Evolutionary conservation across 2,888 invertebrate species (phyloP).

Genomic region (Boloria selene): DNA sequence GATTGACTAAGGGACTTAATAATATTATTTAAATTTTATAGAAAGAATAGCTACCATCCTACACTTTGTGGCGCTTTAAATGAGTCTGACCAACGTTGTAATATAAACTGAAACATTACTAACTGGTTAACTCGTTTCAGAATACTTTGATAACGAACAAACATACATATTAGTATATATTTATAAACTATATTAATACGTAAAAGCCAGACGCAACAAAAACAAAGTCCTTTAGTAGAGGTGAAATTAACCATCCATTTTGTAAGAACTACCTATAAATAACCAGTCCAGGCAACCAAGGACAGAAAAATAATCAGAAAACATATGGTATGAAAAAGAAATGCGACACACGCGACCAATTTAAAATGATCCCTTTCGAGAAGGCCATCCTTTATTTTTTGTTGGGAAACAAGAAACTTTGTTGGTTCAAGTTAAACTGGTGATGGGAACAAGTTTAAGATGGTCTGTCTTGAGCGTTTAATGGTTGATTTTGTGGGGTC

Average conservation of each 20-base stretch:
- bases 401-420: constrained; percentile 53
- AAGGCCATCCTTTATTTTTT: constrained; percentile 60
- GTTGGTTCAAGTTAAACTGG: constrained; percentile 56
- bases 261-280: constrained; percentile 42
- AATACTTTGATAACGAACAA: no score
- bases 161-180: no score
- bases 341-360: constrained; percentile 57
- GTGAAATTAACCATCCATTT: constrained; percentile 34
- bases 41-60: no score
- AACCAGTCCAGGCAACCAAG: constrained; percentile 59
- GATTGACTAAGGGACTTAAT: no score
- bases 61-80: no score
- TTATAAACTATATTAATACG: not conserved
- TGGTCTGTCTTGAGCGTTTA: constrained; percentile 47
- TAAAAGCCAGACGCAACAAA: constrained; percentile 7
- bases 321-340: constrained; percentile 77
- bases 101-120: no score
- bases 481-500: constrained; percentile 48
- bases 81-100: no score
- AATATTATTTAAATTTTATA: no score
- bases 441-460: constrained; percentile 49
- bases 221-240: constrained; percentile 23
- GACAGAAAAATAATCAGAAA: constrained; percentile 77
- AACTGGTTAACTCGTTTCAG: no score
- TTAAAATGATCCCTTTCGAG: constrained; percentile 53